These are phyloP conservation scores for Aulostomus chinensis DNA, from an alignment of 2,797 vertebrate species.

Conservation along the genomic window DNA sequence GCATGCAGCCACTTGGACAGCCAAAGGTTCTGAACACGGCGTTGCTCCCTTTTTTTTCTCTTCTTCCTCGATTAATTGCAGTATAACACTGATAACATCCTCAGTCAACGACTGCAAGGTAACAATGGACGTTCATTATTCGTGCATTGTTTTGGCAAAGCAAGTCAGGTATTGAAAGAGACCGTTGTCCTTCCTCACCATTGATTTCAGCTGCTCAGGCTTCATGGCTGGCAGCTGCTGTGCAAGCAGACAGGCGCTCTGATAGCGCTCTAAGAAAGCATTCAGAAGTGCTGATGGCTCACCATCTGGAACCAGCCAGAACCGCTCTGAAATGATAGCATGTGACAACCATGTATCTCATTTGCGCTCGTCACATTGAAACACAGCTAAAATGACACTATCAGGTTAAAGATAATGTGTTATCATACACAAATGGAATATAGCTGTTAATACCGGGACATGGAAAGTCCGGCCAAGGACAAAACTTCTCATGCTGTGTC, in stretches of 20 bases:
- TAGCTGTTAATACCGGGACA: constrained; percentile 85
- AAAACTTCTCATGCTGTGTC: constrained; percentile 93
- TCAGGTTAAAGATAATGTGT: not conserved
- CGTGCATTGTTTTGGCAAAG: not conserved
- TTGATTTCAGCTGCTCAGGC: constrained; percentile 87
- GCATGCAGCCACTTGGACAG: constrained; percentile 89
- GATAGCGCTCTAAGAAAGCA: constrained; percentile 88
- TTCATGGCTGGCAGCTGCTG: constrained; percentile 91
- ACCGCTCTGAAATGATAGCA: constrained; percentile 81
- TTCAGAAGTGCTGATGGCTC: constrained; percentile 85
- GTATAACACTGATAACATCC: constrained; percentile 83
- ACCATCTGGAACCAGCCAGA: constrained; percentile 85
- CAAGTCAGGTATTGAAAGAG: too few species aligned
- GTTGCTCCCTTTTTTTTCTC: constrained; percentile 67
- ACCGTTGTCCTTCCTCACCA: constrained; percentile 77
- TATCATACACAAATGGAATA: not conserved
- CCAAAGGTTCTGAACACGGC: constrained; percentile 74
- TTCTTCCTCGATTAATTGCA: constrained; percentile 88
- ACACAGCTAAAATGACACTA: not conserved
- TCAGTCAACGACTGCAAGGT: constrained; percentile 85
- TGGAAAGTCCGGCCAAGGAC: constrained; percentile 96
- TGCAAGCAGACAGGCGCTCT: constrained; percentile 86
- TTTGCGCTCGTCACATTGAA: too few species aligned
- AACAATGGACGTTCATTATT: not conserved
- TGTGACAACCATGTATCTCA: not conserved